A percentile compares a stretch with the other conserved stretches of the same genome.
These are phyloP conservation scores for Pemphredon lugubris DNA, from an alignment of 2,888 invertebrate genomes.

Conservation along the genomic window DNA sequence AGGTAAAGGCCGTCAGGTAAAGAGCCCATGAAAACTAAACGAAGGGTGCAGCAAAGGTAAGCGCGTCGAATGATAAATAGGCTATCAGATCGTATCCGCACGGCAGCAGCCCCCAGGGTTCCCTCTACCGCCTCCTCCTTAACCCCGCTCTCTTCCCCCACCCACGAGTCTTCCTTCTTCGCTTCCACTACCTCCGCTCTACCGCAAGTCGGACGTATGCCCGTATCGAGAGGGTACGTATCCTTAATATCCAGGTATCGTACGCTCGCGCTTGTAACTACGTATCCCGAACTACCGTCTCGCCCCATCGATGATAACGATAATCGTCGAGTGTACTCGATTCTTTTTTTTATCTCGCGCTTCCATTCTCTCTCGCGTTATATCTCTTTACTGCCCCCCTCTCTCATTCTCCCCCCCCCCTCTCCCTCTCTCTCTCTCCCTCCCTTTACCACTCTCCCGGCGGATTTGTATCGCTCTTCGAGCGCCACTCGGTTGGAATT, in stretches of 20 bases:
- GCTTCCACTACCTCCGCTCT: slow-evolving; percentile 10
- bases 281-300: slow-evolving; percentile 42
- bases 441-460: neutral
- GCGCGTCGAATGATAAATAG: slow-evolving; percentile 66
- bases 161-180: neutral
- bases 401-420: neutral
- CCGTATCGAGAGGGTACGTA: slow-evolving; percentile 51
- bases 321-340: slow-evolving; percentile 46
- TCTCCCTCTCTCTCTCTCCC: neutral
- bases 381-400: slow-evolving; percentile 9
- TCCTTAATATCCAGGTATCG: slow-evolving; percentile 52
- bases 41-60: slow-evolving; percentile 51
- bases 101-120: slow-evolving; percentile 48
- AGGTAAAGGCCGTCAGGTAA: slow-evolving; percentile 51
- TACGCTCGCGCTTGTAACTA: slow-evolving; percentile 38
- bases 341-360: slow-evolving; percentile 39
- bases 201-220: slow-evolving; percentile 28
- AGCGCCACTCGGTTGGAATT: too few relatives aligned
- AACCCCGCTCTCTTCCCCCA: slow-evolving; percentile 19
- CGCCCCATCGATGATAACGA: slow-evolving; percentile 58
- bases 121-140: slow-evolving; percentile 12
- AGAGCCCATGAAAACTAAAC: slow-evolving; percentile 53
- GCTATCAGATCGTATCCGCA: slow-evolving; percentile 66
- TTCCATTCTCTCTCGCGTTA: slow-evolving; percentile 2
- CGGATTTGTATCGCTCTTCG: neutral